These are phyloP conservation scores for Aplocera efformata DNA, from an alignment of 2,888 invertebrate species.

Conservation along the genomic window DNA sequence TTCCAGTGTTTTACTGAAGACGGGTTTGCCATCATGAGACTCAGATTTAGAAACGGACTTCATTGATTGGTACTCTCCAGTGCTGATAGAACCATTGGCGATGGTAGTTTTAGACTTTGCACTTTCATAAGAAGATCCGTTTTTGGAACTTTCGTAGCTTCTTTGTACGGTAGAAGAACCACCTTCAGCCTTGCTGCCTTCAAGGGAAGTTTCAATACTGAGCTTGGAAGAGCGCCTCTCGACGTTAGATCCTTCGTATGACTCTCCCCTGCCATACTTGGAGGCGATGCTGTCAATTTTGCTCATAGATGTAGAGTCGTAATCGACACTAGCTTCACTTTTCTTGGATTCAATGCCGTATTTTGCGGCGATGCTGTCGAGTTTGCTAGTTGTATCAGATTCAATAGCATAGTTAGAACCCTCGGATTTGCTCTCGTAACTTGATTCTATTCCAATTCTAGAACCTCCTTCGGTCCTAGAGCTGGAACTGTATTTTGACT, in stretches of 20 bases:
- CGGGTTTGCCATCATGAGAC: constrained; percentile 82
- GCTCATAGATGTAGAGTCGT: constrained; percentile 30
- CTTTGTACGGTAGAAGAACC: constrained; percentile 52
- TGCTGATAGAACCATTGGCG: constrained; percentile 57
- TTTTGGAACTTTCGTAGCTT: constrained; percentile 51
- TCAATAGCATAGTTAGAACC: constrained; percentile 38
- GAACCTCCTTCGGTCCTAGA: constrained; percentile 42
- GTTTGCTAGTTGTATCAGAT: constrained; percentile 46
- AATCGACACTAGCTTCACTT: constrained; percentile 42
- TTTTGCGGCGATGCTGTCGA: constrained; percentile 56
- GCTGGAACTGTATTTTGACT: constrained; percentile 59
- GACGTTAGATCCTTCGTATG: constrained; percentile 31
- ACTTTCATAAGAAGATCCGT: constrained; percentile 53
- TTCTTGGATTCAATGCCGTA: constrained; percentile 60
- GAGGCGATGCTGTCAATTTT: constrained; percentile 46
- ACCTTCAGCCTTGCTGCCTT: constrained; percentile 48
- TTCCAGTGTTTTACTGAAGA: constrained; percentile 87
- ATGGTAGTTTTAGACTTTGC: constrained; percentile 54
- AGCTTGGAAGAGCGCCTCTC: constrained; percentile 42
- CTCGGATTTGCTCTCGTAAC: constrained; percentile 38
- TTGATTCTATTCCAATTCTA: constrained; percentile 46
- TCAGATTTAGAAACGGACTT: constrained; percentile 50
- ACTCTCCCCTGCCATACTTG: constrained; percentile 33
- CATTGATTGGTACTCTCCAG: constrained; percentile 44
- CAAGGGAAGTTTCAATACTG: constrained; percentile 44